Evolutionary conservation across 1,140 invertebrate genomes (phyloP).

Genomic region (Metopolophium dirhodum): DNA sequence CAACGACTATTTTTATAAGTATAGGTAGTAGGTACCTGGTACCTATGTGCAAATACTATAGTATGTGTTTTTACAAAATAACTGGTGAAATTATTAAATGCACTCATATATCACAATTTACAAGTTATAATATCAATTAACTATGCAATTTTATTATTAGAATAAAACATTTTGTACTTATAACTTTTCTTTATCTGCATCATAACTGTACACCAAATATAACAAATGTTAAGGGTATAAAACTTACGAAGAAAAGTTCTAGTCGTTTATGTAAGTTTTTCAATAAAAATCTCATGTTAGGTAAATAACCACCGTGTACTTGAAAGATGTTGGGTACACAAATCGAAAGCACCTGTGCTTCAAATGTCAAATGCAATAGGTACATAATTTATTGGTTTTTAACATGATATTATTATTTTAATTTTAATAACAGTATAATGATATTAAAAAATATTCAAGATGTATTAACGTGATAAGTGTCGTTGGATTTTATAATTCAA

Average conservation of each 20-base stretch:
- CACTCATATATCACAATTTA: too few relatives aligned
- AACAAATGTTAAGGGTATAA: neutral
- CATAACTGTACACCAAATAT: neutral
- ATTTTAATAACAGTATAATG: neutral
- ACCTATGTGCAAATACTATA: too few relatives aligned
- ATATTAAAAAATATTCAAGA: neutral
- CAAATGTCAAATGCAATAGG: neutral
- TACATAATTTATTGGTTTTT: slow-evolving; percentile 18
- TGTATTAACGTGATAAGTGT: neutral
- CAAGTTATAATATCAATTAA: neutral
- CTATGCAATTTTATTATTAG: neutral
- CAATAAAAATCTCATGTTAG: neutral
- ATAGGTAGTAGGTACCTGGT: too few relatives aligned
- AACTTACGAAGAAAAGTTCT: neutral
- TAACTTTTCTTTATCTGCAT: neutral
- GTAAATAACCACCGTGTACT: neutral
- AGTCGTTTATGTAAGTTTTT: neutral
- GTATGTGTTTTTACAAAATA: neutral
- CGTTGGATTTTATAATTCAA: neutral
- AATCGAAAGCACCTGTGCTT: neutral
- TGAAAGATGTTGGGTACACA: neutral
- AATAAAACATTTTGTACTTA: neutral
- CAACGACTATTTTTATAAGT: neutral
- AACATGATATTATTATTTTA: neutral
- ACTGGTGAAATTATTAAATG: neutral